Evolutionary conservation across 1,140 invertebrate species (phyloP), one percentile per base, ranked within the genome.

Genomic region (Rhagoletis pomonella): DNA sequence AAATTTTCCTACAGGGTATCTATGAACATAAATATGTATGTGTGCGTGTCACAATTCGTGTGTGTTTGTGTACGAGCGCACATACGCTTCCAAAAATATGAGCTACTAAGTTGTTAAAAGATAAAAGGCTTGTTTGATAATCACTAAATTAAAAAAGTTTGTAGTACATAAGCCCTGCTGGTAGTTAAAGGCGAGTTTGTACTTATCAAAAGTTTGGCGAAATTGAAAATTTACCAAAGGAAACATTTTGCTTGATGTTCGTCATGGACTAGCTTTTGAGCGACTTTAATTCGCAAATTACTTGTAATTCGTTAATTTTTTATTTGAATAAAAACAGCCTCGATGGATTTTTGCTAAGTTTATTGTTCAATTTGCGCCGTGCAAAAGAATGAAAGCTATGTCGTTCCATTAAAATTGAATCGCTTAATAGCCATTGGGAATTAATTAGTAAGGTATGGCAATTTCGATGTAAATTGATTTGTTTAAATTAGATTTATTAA

Each of bases 61-160:
- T 62, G 60, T 6, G 17, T 14, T 4, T 17, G 17, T 1, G 17
- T 62, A 62, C 60, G 17, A 14, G 17, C 60, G 17, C 17, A 62
- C 17, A 62, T 62, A 14, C 17, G 17, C 50, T 62, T 62, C n/a
- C 17, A 14, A n/a, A 62, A 62, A 14, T 62, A 17, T 62, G 60
- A 62, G 60, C 60, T 9, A 29, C 29, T 29, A 7, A 62, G 60
- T 4, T 62, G 17, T 62, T 3, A 62, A 62, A n/a, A 62, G 12
- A 62, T 17, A 17, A 62, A 62, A 62, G 12, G 60, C 60, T 62
- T 14, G 60, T 62, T 62, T 62, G 60, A 14, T 62, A 62, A 62
- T 62, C 60, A 62, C 60, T 62, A 62, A 62, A 62, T 62, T 62
- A 62, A 62, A 62, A 62, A 62, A 62, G 60, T 62, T 62, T 62